Evolutionary conservation across 2,888 invertebrate genomes (phyloP), one percentile per base, ranked within the genome.

Genomic region (Lampropteryx suffumata): DNA sequence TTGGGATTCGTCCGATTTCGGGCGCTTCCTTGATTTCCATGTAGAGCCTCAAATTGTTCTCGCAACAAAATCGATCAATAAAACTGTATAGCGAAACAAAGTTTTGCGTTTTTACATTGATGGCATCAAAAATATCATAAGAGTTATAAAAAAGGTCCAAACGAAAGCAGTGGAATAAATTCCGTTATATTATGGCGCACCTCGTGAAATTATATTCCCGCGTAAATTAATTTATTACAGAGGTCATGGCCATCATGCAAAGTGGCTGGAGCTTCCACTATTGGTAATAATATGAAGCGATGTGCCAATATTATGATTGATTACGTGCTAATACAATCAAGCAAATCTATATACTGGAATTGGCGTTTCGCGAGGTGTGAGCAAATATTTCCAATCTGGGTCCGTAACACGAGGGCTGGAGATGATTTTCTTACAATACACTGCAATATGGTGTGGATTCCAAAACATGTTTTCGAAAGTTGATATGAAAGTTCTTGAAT

Each of bases 361-460:
- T 69, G 70, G 69, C 67, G 68, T 73, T 73, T 71, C 65, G 73
- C 75, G 70, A 76, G 76, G 76, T 81, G 75, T 71, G 73, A 71
- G 69, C 76, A 83, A 83, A 86, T 79, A 84, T 82, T 80, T 76
- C 69, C 76, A 74, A 85, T 84, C 75, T 82, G 67, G 84, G 83
- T 82, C 82, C 39, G 9, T 40, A 36, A 34, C 27, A 10, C 9
- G 3, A 39, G 44, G 21, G 17, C 21, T 28, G 9, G 24, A 21
- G 35, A 17, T 33, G 4, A 17, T 14, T 48, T 48, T 40, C 35
- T 36, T 40, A 46, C 14, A 0, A 11, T 11, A 35, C 6, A 11
- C 35, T 21, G 21, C n/a, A 34, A 5, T n/a, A 17, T 21, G 1
- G 3, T 10, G n/a, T 33, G 11, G 17, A 17, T 17, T 17, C 17